phyloP scores from a whole-genome alignment of 2,888 invertebrate genomes.

The Apodemia zela region DNA sequence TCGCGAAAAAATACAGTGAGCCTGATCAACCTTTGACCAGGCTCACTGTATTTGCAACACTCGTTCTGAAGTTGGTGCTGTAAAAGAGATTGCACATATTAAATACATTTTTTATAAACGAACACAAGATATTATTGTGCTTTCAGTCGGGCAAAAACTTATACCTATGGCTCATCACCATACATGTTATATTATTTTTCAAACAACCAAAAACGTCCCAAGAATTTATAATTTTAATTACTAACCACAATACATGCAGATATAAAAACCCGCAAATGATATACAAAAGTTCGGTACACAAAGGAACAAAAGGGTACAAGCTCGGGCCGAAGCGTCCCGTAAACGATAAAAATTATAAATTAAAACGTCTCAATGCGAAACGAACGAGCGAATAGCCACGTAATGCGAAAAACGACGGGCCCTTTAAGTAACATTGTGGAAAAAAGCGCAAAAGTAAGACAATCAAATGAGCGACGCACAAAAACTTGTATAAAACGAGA shows the following conservation, averaged over 20 bases:
- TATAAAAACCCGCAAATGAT: slow-evolving; percentile 20
- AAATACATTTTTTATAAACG: no score
- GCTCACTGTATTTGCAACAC: no score
- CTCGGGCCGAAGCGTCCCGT: slow-evolving; percentile 27
- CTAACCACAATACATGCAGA: slow-evolving; percentile 2
- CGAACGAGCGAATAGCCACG: slow-evolving; percentile 56
- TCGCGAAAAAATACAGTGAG: no score
- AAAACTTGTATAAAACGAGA: slow-evolving; percentile 72
- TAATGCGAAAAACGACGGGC: slow-evolving; percentile 55
- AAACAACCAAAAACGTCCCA: neutral
- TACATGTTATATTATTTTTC: neutral
- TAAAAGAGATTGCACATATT: no score
- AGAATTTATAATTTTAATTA: slow-evolving; percentile 17
- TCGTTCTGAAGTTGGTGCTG: no score
- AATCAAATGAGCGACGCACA: slow-evolving; percentile 79
- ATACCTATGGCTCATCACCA: neutral
- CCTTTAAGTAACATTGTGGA: slow-evolving; percentile 48
- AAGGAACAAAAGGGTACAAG: slow-evolving; percentile 34
- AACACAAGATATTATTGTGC: no score
- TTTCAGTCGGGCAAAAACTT: no score
- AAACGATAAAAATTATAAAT: slow-evolving; percentile 64
- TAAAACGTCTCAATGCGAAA: slow-evolving; percentile 66
- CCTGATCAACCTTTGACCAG: no score
- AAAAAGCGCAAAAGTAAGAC: slow-evolving; percentile 64
- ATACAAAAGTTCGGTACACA: slow-evolving; percentile 22